These are phyloP conservation scores for Cephus runcator DNA, from an alignment of 2,888 invertebrate genomes.

Conservation along the genomic window DNA sequence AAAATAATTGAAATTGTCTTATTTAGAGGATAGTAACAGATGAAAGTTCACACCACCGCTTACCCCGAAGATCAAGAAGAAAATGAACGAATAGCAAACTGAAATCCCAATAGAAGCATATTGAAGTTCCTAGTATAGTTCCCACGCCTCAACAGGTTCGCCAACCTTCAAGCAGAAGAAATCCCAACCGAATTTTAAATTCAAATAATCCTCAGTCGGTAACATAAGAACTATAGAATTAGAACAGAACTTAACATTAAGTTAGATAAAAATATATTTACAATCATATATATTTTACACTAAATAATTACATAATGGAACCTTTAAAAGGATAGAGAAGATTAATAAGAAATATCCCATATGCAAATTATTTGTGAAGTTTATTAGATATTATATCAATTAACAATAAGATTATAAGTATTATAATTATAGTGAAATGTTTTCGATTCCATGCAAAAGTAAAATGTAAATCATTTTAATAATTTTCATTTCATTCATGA, in stretches of 20 bases:
- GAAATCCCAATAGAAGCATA: not conserved
- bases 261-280: too few relatives aligned
- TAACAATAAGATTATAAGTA: not conserved
- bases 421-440: not conserved
- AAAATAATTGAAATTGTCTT: not conserved
- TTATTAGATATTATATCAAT: not conserved
- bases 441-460: not conserved
- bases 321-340: not conserved
- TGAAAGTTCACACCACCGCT: not conserved
- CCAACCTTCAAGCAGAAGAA: not conserved
- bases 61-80: slow-evolving; percentile 16
- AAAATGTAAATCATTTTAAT: not conserved
- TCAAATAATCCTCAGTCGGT: not conserved
- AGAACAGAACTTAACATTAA: not conserved
- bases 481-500: not conserved
- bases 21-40: not conserved
- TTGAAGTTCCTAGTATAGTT: not conserved
- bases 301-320: not conserved
- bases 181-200: not conserved
- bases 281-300: too few relatives aligned
- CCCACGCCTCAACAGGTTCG: not conserved
- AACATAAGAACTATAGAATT: not conserved
- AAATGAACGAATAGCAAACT: slow-evolving; percentile 35
- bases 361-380: not conserved
- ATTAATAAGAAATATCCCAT: not conserved